Percentiles rank a stretch among this genome's conserved stretches.
phyloP scores from a whole-genome alignment of 2,113 vertebrate species.

The Tenebrosternarchus preto region DNA sequence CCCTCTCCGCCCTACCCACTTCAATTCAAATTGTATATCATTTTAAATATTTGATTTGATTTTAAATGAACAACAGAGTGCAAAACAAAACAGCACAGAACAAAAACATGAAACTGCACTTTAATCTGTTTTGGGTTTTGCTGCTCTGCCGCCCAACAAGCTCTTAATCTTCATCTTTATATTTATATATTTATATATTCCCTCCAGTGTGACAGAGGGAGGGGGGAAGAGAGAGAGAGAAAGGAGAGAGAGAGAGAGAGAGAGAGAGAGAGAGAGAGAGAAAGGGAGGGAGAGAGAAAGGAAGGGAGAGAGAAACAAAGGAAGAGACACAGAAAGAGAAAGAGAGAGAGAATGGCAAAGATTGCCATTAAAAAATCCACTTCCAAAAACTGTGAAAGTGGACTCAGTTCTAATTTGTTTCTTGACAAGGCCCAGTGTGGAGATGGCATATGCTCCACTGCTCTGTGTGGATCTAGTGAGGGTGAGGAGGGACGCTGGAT shows the following conservation, averaged over 20 bases:
- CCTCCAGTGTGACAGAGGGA: background rate
- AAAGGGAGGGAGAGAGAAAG: background rate
- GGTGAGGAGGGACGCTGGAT: background rate
- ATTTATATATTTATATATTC: conserved; percentile 1
- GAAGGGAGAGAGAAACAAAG: background rate
- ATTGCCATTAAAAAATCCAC: background rate
- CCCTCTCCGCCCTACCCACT: background rate
- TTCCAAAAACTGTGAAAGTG: background rate
- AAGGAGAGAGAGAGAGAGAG: background rate
- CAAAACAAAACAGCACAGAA: conserved; percentile 20
- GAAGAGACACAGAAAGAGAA: background rate
- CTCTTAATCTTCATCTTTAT: background rate
- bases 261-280: conserved; percentile 4
- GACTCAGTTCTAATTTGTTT: background rate
- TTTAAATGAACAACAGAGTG: background rate
- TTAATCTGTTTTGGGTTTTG: conserved; percentile 22
- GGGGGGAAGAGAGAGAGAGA: background rate
- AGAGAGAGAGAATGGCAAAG: background rate
- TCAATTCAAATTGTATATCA: conserved; percentile 2
- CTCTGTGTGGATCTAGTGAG: background rate
- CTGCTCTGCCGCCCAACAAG: background rate
- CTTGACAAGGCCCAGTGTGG: background rate
- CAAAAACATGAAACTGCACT: background rate
- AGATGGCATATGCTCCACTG: background rate
- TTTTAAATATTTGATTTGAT: background rate